A percentile compares a stretch with the other conserved stretches of the same genome.
phyloP scores from a whole-genome alignment of 2,888 invertebrate species.

The Tinea pellionella region DNA sequence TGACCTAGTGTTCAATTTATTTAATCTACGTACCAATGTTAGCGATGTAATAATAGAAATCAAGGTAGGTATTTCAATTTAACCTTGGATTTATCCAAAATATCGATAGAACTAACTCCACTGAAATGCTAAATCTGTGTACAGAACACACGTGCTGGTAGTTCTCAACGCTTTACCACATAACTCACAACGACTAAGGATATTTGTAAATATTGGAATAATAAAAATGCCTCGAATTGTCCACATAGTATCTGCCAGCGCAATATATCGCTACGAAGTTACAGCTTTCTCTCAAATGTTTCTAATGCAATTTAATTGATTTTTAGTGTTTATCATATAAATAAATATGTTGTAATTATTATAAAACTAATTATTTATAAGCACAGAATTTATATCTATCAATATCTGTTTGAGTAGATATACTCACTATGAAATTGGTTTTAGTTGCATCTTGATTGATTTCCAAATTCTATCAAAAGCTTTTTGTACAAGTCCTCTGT shows the following conservation, averaged over 20 bases:
- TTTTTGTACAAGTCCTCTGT: too few relatives aligned
- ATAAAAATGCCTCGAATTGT: slow-evolving; percentile 5
- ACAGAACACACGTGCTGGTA: background rate
- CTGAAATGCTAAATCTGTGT: background rate
- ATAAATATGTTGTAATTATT: too few relatives aligned
- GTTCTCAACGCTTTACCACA: background rate
- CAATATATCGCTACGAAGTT: background rate
- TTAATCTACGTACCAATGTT: slow-evolving; percentile 15
- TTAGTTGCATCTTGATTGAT: too few relatives aligned
- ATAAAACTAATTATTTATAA: too few relatives aligned
- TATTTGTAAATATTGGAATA: slow-evolving; percentile 7
- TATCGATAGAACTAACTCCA: background rate
- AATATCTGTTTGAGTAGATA: too few relatives aligned
- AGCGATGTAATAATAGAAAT: slow-evolving; percentile 20
- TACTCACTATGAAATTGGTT: too few relatives aligned
- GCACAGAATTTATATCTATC: too few relatives aligned
- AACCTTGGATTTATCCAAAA: background rate
- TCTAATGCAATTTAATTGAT: too few relatives aligned
- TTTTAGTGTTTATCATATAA: too few relatives aligned
- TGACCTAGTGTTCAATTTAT: slow-evolving; percentile 16
- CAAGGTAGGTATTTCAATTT: background rate
- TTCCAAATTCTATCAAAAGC: too few relatives aligned
- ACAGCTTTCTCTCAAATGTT: background rate
- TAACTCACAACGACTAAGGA: background rate
- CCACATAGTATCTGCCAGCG: slow-evolving; percentile 2